Percentiles rank a stretch among this genome's conserved stretches.
phyloP scores from a whole-genome alignment of 2,797 vertebrate genomes.

The Cyprinella venusta region DNA sequence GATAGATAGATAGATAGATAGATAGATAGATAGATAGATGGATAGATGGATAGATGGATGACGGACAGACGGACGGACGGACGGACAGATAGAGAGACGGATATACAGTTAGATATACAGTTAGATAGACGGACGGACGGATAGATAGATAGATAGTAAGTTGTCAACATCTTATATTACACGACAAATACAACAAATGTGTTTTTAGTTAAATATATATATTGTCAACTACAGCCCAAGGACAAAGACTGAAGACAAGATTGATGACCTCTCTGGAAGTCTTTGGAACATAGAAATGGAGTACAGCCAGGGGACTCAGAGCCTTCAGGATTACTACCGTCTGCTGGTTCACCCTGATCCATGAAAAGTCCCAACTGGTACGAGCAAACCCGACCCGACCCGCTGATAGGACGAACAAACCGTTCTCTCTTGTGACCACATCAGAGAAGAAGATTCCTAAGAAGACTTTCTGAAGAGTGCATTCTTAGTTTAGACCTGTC shows the following conservation, averaged over 20 bases:
- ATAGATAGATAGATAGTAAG: not conserved
- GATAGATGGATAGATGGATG: too few species aligned
- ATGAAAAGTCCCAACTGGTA: constrained; percentile 48
- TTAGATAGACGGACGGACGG: not conserved
- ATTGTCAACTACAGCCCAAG: not conserved
- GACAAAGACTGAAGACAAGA: constrained; percentile 53
- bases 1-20: too few species aligned
- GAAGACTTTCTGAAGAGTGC: constrained; percentile 41
- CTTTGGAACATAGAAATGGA: constrained; percentile 59
- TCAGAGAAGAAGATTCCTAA: constrained; percentile 59
- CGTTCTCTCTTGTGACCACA: constrained; percentile 55
- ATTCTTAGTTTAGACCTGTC: constrained; percentile 66
- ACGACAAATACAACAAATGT: too few species aligned
- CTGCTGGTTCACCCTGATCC: constrained; percentile 17
- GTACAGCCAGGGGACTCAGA: constrained; percentile 58
- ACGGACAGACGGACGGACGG: too few species aligned
- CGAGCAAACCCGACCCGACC: constrained; percentile 36
- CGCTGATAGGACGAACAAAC: constrained; percentile 59
- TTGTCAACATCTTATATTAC: too few species aligned
- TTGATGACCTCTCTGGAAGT: constrained; percentile 54
- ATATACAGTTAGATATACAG: too few species aligned
- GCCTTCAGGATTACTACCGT: constrained; percentile 39
- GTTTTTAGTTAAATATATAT: not conserved
- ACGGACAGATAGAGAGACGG: too few species aligned
- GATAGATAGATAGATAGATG: too few species aligned